phyloP scores from a whole-genome alignment of 2,113 vertebrate genomes.

The Cyprinodon tularosa region DNA sequence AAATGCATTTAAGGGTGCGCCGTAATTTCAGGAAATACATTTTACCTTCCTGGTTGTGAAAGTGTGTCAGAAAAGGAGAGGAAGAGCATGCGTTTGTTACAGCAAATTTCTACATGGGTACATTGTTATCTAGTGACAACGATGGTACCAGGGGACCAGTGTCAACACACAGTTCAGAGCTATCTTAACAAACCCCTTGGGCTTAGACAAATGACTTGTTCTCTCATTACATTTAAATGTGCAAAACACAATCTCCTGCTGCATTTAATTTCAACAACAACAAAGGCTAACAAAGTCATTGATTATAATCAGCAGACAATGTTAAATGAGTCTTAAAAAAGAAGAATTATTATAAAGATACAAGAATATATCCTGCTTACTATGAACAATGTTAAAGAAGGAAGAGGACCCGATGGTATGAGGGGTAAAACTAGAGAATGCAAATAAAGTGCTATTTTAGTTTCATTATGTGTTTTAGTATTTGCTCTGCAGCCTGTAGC shows the following conservation, averaged over 20 bases:
- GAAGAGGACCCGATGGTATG: conserved; percentile 10
- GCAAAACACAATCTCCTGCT: conserved; percentile 33
- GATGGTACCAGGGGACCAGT: conserved; percentile 62
- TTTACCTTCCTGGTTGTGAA: neutral
- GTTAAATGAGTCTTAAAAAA: conserved; percentile 16
- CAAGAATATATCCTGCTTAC: conserved; percentile 39
- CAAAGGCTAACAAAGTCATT: conserved; percentile 26
- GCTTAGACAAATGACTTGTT: conserved; percentile 68
- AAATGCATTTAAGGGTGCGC: conserved; percentile 25
- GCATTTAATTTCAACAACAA: conserved; percentile 47
- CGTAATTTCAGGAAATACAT: conserved; percentile 1
- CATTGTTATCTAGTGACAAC: conserved; percentile 54
- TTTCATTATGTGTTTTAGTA: conserved; percentile 33
- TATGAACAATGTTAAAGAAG: conserved; percentile 33
- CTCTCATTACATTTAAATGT: conserved; percentile 54
- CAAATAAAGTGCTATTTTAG: conserved; percentile 17
- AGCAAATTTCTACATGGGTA: conserved; percentile 49
- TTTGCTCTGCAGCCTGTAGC: conserved; percentile 66
- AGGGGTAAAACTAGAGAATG: conserved; percentile 6
- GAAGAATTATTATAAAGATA: conserved; percentile 13
- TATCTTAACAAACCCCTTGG: conserved; percentile 61
- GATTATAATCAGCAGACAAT: conserved; percentile 47
- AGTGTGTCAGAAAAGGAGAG: conserved; percentile 11
- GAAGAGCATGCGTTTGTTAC: conserved; percentile 9
- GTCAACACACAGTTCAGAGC: conserved; percentile 58